Evolutionary conservation across 2,888 invertebrate genomes (phyloP).

Genomic region (Mallateleia sp.): DNA sequence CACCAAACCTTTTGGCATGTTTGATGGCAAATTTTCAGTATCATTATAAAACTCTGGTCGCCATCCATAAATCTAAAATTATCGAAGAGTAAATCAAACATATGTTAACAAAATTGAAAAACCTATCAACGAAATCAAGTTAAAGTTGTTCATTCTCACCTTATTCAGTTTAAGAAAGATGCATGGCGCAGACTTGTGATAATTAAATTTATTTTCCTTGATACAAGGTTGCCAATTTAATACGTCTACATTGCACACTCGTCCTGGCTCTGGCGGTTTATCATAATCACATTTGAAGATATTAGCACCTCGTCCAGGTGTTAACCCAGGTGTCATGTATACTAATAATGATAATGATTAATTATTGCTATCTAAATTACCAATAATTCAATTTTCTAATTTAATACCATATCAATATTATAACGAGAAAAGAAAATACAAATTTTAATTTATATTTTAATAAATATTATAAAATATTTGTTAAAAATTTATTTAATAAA

Average conservation of each 20-base stretch:
- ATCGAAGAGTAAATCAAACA: no score
- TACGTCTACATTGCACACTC: conserved; percentile 97
- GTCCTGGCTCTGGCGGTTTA: conserved; percentile 92
- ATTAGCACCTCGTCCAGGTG: conserved; percentile 94
- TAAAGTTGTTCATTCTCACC: no score
- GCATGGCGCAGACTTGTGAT: conserved; percentile 97
- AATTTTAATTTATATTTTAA: no score
- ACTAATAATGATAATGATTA: conserved; percentile 89
- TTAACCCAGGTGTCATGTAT: conserved; percentile 93
- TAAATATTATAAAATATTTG: no score
- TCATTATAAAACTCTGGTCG: conserved; percentile 95
- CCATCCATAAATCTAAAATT: conserved; percentile 95
- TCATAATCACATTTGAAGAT: conserved; percentile 94
- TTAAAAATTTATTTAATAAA: no score
- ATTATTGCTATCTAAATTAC: conserved; percentile 92
- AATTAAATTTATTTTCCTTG: conserved; percentile 96
- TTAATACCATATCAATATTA: not conserved
- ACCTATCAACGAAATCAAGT: no score
- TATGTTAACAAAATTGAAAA: no score
- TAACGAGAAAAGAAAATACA: no score
- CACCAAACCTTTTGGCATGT: conserved; percentile 94
- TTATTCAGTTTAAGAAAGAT: conserved; percentile 98
- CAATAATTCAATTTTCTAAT: conserved; percentile 37
- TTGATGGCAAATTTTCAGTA: conserved; percentile 92
- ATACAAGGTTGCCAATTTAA: conserved; percentile 95